These are phyloP conservation scores for Brachyopa scutellaris DNA, from an alignment of 2,888 invertebrate species.

Conservation along the genomic window DNA sequence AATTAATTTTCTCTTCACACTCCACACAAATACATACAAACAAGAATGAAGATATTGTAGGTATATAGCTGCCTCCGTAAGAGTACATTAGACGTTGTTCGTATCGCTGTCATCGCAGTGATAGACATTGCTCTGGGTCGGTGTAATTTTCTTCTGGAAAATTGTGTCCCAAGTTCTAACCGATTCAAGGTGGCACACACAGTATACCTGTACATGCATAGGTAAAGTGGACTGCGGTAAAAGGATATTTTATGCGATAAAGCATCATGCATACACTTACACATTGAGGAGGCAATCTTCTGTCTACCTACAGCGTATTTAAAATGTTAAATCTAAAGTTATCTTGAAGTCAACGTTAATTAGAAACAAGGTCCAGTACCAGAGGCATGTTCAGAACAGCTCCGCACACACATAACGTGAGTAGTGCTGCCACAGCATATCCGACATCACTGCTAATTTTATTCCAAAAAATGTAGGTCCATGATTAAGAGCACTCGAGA, in stretches of 20 bases:
- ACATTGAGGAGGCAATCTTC: background rate
- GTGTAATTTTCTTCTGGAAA: slow-evolving; percentile 48
- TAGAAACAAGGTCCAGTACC: slow-evolving; percentile 66
- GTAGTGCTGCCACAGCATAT: slow-evolving; percentile 18
- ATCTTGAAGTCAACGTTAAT: slow-evolving; percentile 64
- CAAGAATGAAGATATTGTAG: too few relatives aligned
- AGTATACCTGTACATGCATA: slow-evolving; percentile 36
- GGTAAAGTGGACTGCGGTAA: slow-evolving; percentile 18
- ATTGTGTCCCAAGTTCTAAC: slow-evolving; percentile 30
- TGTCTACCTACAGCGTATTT: slow-evolving; percentile 19
- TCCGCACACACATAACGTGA: slow-evolving; percentile 4
- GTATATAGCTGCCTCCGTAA: slow-evolving; percentile 32
- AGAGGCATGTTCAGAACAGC: slow-evolving; percentile 22
- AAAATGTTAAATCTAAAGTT: slow-evolving; percentile 65
- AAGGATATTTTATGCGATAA: slow-evolving; percentile 29
- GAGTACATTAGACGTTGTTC: slow-evolving; percentile 60
- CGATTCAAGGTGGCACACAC: slow-evolving; percentile 22
- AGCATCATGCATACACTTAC: background rate
- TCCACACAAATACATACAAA: slow-evolving; percentile 35
- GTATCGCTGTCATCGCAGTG: slow-evolving; percentile 59
- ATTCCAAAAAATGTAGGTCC: slow-evolving; percentile 60
- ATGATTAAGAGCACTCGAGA: slow-evolving; percentile 45
- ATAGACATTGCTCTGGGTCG: slow-evolving; percentile 38
- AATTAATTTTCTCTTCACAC: slow-evolving; percentile 49
- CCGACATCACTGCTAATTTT: slow-evolving; percentile 53